Base-by-base conservation (phyloP, 2,888 invertebrate species). In the Ophraella communa region DNA sequence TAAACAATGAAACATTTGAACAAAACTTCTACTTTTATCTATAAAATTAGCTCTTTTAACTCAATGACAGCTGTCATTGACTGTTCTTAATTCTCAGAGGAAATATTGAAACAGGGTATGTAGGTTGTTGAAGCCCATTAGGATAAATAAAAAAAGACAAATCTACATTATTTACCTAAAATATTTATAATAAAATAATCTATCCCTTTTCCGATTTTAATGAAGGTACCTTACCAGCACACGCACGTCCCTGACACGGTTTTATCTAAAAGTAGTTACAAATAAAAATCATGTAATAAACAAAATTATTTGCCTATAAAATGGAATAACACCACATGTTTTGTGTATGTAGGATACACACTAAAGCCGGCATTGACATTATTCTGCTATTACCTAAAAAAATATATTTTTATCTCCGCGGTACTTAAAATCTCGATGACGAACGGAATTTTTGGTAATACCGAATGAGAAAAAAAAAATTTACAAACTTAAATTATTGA, bases 241-340 rank as follows among this genome's bases (percentile, higher is more conserved):
- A 49, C 23, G n/a, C 14, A 23, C n/a, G 49, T 21, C 49, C 49
- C 4, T 49, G 49, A 49, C 49, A 49, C 49, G 24, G 24, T 49
- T 49, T 11, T 49, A 14, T 49, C 49, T 49, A 4, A 14, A 23
- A 7, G n/a, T 18, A 45, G 20, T 18, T 45, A 14, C 35, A n/a
- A 23, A 14, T 49, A 23, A 23, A 24, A 24, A n/a, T n/a, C n/a
- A n/a, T n/a, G n/a, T 49, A 24, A 49, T n/a, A 49, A 49, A 49
- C 24, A 49, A 23, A 20, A 49, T 24, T 24, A 49, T 23, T 49
- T 23, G 14, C 5, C 14, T 20, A 49, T 24, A 24, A 49, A 49
- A n/a, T 10, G 45, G 20, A 35, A 35, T 14, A 35, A 35, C 35
- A n/a, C n/a, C 35, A 35, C 35, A 35, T 35, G 35, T 14, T 30